Base-by-base conservation (phyloP, 2,113 vertebrate species). In the Oceanodroma tethys region DNA sequence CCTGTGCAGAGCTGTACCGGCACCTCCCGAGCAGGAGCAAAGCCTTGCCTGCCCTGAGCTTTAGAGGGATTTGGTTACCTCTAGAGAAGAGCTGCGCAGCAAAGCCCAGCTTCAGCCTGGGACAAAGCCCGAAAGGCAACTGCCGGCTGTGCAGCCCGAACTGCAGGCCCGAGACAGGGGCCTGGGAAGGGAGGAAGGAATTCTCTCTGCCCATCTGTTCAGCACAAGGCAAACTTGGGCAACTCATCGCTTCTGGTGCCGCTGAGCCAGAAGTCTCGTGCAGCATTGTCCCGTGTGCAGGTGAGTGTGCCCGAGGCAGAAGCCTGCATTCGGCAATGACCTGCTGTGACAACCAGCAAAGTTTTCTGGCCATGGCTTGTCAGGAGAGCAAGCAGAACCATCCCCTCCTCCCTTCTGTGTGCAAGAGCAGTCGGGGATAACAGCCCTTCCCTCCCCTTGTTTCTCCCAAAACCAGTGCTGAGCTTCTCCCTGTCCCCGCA, bases 191-290 rank as follows among this genome's bases (percentile, higher is more conserved):
- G 53, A 45, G 26, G 71, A 19, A 66, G n/a, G 30, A 67, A 25
- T 13, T 26, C 62, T 23, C 62, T 38, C 81, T 90, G 74, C 48
- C 38, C 42, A 1, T 14, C 4, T 14, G 11, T 21, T 55, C 63
- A 59, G 55, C 73, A n/a, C 30, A 7, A 3, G 1, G 42, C 34
- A 45, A 34, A 42, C 3, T 2, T 9, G 36, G 70, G 47, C 76
- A 58, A 2, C 76, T 55, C 40, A 1, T 5, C 2, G 1, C 17
- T 10, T 6, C 42, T 25, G 86, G 22, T 21, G 55, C 75, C 5
- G 4, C 53, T 4, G 79, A 60, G 79, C 79, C 4, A 23, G 12
- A 0, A 53, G 47, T 9, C 45, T 50, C 8, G 0, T 2, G 14
- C 11, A 48, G n/a, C 63, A 16, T 1, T 18, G 48, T 15, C 25